Evolutionary conservation across 2,113 vertebrate genomes (phyloP).

Genomic region (Tetrao urogallus): DNA sequence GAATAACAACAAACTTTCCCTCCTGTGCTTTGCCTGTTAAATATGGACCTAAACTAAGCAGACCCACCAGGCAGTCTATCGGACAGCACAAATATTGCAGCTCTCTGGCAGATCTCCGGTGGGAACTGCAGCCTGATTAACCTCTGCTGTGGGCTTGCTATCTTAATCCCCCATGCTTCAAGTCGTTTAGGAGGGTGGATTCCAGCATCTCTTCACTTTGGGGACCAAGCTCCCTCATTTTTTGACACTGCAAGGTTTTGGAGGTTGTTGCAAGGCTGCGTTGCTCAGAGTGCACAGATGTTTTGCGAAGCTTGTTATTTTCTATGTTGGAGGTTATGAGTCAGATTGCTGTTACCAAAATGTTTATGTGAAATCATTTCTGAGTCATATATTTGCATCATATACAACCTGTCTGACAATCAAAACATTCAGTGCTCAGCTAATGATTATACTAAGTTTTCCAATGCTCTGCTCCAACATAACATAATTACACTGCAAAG

Average conservation of each 20-base stretch:
- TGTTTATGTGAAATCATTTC: slow-evolving; percentile 87
- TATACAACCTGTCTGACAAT: slow-evolving; percentile 86
- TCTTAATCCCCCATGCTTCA: neutral
- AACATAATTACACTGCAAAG: slow-evolving; percentile 69
- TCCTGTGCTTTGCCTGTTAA: neutral
- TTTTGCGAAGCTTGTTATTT: slow-evolving; percentile 81
- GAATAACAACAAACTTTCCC: slow-evolving; percentile 20
- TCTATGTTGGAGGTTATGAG: slow-evolving; percentile 83
- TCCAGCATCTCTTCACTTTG: neutral
- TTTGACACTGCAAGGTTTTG: slow-evolving; percentile 12
- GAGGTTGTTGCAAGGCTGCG: slow-evolving; percentile 49
- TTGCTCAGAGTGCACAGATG: slow-evolving; percentile 76
- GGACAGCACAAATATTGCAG: neutral
- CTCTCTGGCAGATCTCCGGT: neutral
- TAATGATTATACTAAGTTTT: slow-evolving; percentile 82
- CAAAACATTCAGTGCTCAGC: slow-evolving; percentile 80
- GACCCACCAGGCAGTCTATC: neutral
- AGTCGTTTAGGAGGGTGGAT: neutral
- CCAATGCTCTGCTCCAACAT: slow-evolving; percentile 76
- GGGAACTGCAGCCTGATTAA: neutral
- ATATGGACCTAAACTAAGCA: neutral
- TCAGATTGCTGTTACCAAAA: slow-evolving; percentile 83
- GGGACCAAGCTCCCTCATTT: neutral
- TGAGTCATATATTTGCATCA: slow-evolving; percentile 88
- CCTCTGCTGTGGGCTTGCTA: neutral